Evolutionary conservation across 1,140 invertebrate species (phyloP), one percentile per base, ranked within the genome.

Genomic region (Cotesia glomerata): DNA sequence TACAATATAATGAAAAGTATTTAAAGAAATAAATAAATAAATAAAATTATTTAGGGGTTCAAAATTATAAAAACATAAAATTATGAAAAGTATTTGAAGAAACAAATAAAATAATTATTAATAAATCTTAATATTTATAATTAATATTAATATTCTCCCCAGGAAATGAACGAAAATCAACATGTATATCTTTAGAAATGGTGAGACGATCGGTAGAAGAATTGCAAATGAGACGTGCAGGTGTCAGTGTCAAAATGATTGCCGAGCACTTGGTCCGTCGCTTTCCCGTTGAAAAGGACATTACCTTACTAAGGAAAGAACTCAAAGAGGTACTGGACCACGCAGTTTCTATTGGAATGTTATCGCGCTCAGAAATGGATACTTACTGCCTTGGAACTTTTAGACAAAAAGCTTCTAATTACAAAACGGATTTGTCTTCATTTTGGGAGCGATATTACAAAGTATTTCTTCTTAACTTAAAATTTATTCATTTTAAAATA

Each of bases 131-230:
- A 11, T 7, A 45, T 8, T 45, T 9, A 45, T 45, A 45, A 45
- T 45, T 45, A 45, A 5, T 45, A 2, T 26, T 1, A 26, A 26
- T 45, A 45, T 45, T 45, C 8, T 45, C 1, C 11, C 8, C 7
- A 45, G 39, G 39, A 64, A 16, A 18, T 4, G n/a, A 13, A n/a
- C 51, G 39, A 32, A 16, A 34, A 3, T 64, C 54, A 14, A 14
- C 77, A 7, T 58, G 75, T 8, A 52, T 82, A 73, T 81, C 78
- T 32, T 75, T 79, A 3, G 80, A 81, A n/a, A 81, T 82, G 79
- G 62, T 82, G 54, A 69, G 74, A 16, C 5, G 5, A 49, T 73
- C 76, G 0, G 62, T 82, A 13, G 75, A 81, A 70, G 73, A 72
- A 36, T 65, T 82, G 35, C 75, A 78, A 32, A 64, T 73, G 14